Conservation (phyloP, 2,113 vertebrate genomes). For the Acanthisitta chloris region DNA sequence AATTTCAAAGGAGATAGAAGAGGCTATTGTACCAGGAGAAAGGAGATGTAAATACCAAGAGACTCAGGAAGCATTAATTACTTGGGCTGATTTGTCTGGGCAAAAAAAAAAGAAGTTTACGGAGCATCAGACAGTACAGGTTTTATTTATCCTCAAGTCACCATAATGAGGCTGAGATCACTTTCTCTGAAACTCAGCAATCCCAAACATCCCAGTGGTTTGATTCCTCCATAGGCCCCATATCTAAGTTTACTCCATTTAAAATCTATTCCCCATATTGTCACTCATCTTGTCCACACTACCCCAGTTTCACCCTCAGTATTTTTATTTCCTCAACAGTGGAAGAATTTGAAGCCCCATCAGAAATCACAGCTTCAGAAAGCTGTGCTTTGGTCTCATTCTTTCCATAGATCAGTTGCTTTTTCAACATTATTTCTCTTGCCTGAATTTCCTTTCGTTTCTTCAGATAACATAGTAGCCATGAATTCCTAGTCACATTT, state of each 20-base stretch:
- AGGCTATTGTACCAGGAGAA: background rate
- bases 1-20: background rate
- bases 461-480: background rate
- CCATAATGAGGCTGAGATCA: background rate
- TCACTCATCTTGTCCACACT: background rate
- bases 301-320: background rate
- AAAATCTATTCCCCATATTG: background rate
- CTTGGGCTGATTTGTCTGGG: background rate
- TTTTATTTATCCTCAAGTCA: background rate
- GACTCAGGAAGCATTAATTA: background rate
- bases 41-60: no score
- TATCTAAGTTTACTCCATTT: background rate
- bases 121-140: background rate
- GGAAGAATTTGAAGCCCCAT: background rate
- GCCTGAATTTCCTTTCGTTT: background rate
- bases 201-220: background rate
- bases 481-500: background rate
- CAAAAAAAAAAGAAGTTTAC: background rate
- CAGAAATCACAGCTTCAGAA: background rate
- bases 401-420: background rate
- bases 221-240: background rate
- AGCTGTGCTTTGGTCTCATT: background rate
- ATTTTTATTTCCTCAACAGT: background rate
- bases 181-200: background rate
- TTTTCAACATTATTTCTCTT: background rate